Base-by-base conservation (phyloP, 2,113 vertebrate genomes). In the Cyanocitta stelleri region DNA sequence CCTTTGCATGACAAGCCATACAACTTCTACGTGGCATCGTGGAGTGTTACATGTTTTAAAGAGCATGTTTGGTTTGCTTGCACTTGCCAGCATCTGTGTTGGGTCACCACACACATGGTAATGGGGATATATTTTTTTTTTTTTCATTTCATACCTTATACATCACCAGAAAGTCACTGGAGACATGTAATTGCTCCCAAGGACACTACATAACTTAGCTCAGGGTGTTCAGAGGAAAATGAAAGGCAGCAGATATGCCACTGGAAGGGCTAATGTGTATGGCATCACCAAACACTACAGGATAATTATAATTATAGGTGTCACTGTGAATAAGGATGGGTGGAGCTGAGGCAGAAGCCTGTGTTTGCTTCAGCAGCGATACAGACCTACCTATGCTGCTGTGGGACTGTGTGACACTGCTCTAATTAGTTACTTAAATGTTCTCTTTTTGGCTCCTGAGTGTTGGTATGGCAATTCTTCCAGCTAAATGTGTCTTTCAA, bases 1-100 rank as follows among this genome's bases (percentile, higher is more conserved):
- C 11, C 35, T 87, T 89, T 24, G 15, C 39, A 32, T 29, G 21
- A 16, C 20, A 37, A 14, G 5, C 10, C 20, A 6, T 78, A 21
- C 5, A 77, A 46, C 9, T 13, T 85, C 8, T 13, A 48, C 0
- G 0, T 51, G 35, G 16, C 30, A 59, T 41, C 16, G 32, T 9
- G 22, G 32, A 22, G 7, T 37, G 16, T 37, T 73, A 20, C 37
- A 11, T 33, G 32, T 75, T 46, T 59, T 82, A 89, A 73, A 49
- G 32, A 35, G 4, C 16, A 29, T 2, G 2, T 29, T 62, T 37
- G 41, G 7, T 66, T 81, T 87, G n/a, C 33, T 71, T 85, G 33
- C 13, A 24, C 11, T 68, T 82, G 33, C 22, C 1, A 3, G 33
- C 14, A 35, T 44, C 52, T 62, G 5, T 78, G 48, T 61, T 33